Percentiles rank a stretch among this genome's conserved stretches.
Evolutionary conservation across 2,113 vertebrate species (phyloP).

Genomic region (Struthidea cinerea): DNA sequence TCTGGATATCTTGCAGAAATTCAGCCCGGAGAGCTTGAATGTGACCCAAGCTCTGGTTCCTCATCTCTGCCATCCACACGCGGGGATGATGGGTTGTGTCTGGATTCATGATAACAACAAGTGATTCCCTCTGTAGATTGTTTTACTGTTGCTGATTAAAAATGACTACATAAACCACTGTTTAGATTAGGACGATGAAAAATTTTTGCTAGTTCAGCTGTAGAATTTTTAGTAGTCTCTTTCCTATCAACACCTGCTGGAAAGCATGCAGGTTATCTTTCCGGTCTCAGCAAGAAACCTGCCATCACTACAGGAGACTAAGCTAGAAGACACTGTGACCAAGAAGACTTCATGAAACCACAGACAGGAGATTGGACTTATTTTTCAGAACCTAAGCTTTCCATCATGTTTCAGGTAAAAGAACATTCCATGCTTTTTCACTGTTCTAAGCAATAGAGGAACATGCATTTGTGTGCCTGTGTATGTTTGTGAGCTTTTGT

Average conservation of each 20-base stretch:
- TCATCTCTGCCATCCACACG: neutral
- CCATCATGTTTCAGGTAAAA: neutral
- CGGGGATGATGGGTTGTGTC: neutral
- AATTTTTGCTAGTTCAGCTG: neutral
- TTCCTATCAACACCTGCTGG: neutral
- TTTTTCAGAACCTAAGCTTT: neutral
- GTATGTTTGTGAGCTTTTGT: neutral
- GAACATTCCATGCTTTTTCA: neutral
- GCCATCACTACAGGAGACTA: neutral
- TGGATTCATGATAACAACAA: neutral
- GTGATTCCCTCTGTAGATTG: neutral
- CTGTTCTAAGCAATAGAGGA: neutral
- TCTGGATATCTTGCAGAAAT: neutral
- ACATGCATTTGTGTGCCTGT: neutral
- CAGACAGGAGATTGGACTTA: neutral
- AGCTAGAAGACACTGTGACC: neutral
- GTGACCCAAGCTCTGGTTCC: neutral
- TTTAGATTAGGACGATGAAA: neutral
- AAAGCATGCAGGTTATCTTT: neutral
- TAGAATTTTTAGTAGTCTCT: neutral
- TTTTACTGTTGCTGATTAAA: neutral
- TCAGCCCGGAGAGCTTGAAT: fast-evolving
- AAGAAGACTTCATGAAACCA: neutral
- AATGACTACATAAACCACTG: fast-evolving
- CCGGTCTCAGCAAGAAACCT: neutral